phyloP scores from a whole-genome alignment of 2,888 invertebrate genomes.

The Gastrophysa polygoni region DNA sequence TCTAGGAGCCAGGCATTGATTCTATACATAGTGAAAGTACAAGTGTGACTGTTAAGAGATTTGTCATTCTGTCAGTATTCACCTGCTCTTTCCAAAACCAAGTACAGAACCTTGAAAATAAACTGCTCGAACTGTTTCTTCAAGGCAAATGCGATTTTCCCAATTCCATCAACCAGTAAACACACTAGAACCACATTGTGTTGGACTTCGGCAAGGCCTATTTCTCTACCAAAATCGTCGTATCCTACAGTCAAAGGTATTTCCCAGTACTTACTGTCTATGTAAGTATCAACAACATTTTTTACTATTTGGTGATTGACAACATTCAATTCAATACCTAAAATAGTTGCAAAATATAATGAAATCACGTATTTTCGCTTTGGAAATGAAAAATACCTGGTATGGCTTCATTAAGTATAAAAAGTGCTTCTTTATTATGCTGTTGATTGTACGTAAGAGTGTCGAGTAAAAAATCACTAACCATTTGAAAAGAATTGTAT shows the following conservation, averaged over 20 bases:
- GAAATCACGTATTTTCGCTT: not conserved
- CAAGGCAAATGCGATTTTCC: conserved; percentile 65
- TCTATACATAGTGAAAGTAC: too few species aligned
- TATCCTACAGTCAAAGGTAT: conserved; percentile 56
- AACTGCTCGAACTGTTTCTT: conserved; percentile 63
- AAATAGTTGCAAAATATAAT: conserved; percentile 1
- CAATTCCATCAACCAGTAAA: conserved; percentile 73
- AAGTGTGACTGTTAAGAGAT: too few species aligned
- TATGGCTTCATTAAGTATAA: conserved; percentile 63
- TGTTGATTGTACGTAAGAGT: conserved; percentile 61
- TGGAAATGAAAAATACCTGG: conserved; percentile 31
- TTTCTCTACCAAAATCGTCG: conserved; percentile 45
- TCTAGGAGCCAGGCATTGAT: too few species aligned
- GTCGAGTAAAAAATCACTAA: conserved; percentile 69
- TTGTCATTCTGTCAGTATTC: too few species aligned
- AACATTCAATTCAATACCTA: conserved; percentile 16
- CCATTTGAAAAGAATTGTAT: conserved; percentile 62
- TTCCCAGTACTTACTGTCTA: conserved; percentile 63
- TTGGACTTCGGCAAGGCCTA: conserved; percentile 57
- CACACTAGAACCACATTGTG: conserved; percentile 71
- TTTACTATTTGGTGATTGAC: conserved; percentile 34
- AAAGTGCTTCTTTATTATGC: conserved; percentile 66
- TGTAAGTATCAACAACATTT: conserved; percentile 53
- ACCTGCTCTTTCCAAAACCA: conserved; percentile 76
- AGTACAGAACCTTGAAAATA: conserved; percentile 70